These are phyloP conservation scores for Catharus ustulatus DNA, from an alignment of 2,797 vertebrate genomes.

Conservation along the genomic window DNA sequence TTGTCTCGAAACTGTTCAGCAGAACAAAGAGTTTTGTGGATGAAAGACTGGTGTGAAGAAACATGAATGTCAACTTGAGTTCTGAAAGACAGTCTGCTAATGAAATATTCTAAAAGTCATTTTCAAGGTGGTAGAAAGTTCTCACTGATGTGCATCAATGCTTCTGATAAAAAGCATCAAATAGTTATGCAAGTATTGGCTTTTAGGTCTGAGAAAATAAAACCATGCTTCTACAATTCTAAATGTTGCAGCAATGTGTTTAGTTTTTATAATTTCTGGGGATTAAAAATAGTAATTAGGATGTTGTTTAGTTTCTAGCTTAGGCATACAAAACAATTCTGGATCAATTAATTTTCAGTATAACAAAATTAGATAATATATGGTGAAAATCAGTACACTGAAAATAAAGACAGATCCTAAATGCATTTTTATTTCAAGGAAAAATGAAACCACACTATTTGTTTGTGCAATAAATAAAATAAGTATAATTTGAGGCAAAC, in stretches of 20 bases:
- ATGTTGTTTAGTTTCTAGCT: background rate
- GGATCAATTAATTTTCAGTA: slow-evolving; percentile 11
- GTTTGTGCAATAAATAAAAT: slow-evolving; percentile 18
- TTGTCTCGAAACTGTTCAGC: slow-evolving; percentile 77
- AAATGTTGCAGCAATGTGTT: slow-evolving; percentile 46
- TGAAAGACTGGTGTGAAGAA: slow-evolving; percentile 80
- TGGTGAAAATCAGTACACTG: background rate
- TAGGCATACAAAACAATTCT: background rate
- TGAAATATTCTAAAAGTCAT: slow-evolving; percentile 84
- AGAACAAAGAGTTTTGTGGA: slow-evolving; percentile 80
- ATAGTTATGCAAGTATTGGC: slow-evolving; percentile 71
- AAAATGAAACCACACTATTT: background rate
- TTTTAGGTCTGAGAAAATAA: slow-evolving; percentile 70
- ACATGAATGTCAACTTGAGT: slow-evolving; percentile 78
- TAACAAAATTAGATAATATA: slow-evolving; percentile 5
- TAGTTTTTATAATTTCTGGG: background rate
- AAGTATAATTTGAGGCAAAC: slow-evolving; percentile 10
- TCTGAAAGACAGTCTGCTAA: slow-evolving; percentile 81
- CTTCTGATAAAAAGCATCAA: slow-evolving; percentile 77
- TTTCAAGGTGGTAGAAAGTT: slow-evolving; percentile 81
- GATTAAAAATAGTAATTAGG: slow-evolving; percentile 19
- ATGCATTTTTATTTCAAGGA: background rate
- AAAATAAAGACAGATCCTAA: slow-evolving; percentile 28
- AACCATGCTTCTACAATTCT: slow-evolving; percentile 20
- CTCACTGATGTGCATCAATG: slow-evolving; percentile 75